Evolutionary conservation across 2,888 invertebrate species (phyloP).

Genomic region (Lypha dubia): DNA sequence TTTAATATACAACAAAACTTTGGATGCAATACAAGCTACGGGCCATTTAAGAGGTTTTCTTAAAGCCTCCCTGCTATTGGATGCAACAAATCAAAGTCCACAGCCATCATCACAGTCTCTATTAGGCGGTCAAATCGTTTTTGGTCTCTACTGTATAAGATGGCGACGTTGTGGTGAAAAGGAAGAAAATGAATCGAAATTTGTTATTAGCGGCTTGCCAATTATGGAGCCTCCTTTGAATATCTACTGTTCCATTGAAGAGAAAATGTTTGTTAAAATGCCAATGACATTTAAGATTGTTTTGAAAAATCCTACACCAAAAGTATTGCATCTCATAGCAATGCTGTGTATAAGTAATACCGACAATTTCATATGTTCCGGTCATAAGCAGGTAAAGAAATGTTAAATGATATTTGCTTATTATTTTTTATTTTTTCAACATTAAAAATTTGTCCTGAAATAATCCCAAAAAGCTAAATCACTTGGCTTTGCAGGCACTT

Average conservation of each 20-base stretch:
- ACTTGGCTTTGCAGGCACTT: no score
- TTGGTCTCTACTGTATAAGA: conserved; percentile 82
- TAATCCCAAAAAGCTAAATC: conserved; percentile 8
- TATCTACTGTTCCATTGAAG: conserved; percentile 83
- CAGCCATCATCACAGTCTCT: conserved; percentile 27
- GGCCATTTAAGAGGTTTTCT: conserved; percentile 82
- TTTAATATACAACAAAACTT: conserved; percentile 80
- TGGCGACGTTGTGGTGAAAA: conserved; percentile 81
- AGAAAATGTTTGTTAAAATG: conserved; percentile 83
- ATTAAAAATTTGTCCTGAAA: no score
- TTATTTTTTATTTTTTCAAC: no score
- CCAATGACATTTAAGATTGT: conserved; percentile 83
- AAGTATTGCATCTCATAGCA: conserved; percentile 82
- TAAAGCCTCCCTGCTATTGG: conserved; percentile 78
- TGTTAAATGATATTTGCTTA: not conserved
- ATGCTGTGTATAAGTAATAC: conserved; percentile 81
- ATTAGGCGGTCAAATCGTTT: conserved; percentile 74
- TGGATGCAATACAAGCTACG: conserved; percentile 82
- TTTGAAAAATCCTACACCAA: conserved; percentile 82
- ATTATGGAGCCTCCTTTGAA: conserved; percentile 82
- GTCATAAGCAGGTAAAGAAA: conserved; percentile 92
- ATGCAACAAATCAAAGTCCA: not conserved
- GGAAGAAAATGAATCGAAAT: conserved; percentile 83
- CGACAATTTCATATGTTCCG: conserved; percentile 97
- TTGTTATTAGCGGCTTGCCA: conserved; percentile 81